Evolutionary conservation across 1,140 invertebrate species (phyloP).

Genomic region (Cecropterus lyciades): DNA sequence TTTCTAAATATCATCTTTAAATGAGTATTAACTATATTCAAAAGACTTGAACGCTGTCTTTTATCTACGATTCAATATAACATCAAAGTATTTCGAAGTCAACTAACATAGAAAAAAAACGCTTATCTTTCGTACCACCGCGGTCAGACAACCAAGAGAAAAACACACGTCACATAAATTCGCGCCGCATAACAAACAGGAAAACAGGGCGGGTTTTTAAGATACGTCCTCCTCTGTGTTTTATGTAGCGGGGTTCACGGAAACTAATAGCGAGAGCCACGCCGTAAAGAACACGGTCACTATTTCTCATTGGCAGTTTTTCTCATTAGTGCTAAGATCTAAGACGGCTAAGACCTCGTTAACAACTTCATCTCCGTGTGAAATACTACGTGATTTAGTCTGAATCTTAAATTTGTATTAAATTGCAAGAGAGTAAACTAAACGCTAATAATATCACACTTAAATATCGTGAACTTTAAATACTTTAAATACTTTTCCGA

Average conservation of each 20-base stretch:
- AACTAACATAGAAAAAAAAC: neutral
- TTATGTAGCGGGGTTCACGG: constrained; percentile 7
- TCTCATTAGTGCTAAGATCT: constrained; percentile 24
- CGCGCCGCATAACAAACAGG: constrained; percentile 27
- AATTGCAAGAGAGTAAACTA: too few relatives aligned
- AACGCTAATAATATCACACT: too few relatives aligned
- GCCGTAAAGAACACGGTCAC: neutral
- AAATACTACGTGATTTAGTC: neutral
- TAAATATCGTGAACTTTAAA: too few relatives aligned
- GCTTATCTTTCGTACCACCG: too few relatives aligned
- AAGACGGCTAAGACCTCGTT: constrained; percentile 1
- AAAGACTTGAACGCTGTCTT: too few relatives aligned
- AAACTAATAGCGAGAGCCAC: constrained; percentile 12
- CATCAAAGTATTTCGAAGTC: too few relatives aligned
- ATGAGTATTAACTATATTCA: too few relatives aligned
- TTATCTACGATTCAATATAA: too few relatives aligned
- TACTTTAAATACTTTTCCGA: too few relatives aligned
- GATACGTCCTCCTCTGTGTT: constrained; percentile 23
- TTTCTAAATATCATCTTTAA: too few relatives aligned
- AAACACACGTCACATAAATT: constrained; percentile 23
- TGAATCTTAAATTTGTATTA: too few relatives aligned
- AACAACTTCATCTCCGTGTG: neutral
- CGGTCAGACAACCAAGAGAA: neutral
- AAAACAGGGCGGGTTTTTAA: constrained; percentile 24
- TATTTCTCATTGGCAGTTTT: constrained; percentile 22